Evolutionary conservation across 2,888 invertebrate genomes (phyloP), one percentile per base, ranked within the genome.

Genomic region (Agrochola lota): DNA sequence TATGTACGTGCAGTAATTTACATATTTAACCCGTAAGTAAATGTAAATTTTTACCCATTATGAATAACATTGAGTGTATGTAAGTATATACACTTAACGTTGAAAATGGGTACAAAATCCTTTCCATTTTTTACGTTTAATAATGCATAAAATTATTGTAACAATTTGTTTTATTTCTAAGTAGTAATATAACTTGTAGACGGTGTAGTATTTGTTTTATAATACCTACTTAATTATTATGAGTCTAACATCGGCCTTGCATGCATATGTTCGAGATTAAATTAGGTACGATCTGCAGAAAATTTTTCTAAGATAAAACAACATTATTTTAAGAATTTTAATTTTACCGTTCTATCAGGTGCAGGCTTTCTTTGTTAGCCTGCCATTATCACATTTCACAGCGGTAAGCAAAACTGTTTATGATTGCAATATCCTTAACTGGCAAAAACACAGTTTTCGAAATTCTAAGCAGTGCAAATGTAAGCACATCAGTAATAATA

Each of bases 161-260:
- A 62, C 43, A 75, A 71, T 66, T 57, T 57, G 2, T 26, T 73
- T 8, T 73, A 52, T 71, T 70, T 74, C 35, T 71, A 49, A 78
- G 72, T 66, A n/a, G 52, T 46, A 74, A 12, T 71, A 26, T 73
- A 72, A 52, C 68, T 52, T 66, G 74, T 59, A 62, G 43, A 55
- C 46, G 66, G 55, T 83, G 46, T 40, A 60, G 68, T 71, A 76
- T 80, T 78, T 69, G 73, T 83, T 86, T 84, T 86, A 87, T 89
- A 89, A 85, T 87, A 84, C 26, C 46, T 67, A 73, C 78, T 85
- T 83, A 86, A 90, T 90, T 91, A 89, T 92, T 88, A 88, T 86
- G 82, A 85, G 87, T 84, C 86, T 85, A 81, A 87, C 83, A 86
- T 71, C 90, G 89, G 86, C 92, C 92, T 92, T 91, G 91, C 86